Conservation (phyloP, 2,888 invertebrate genomes). For the Caenorhabditis imperialis region DNA sequence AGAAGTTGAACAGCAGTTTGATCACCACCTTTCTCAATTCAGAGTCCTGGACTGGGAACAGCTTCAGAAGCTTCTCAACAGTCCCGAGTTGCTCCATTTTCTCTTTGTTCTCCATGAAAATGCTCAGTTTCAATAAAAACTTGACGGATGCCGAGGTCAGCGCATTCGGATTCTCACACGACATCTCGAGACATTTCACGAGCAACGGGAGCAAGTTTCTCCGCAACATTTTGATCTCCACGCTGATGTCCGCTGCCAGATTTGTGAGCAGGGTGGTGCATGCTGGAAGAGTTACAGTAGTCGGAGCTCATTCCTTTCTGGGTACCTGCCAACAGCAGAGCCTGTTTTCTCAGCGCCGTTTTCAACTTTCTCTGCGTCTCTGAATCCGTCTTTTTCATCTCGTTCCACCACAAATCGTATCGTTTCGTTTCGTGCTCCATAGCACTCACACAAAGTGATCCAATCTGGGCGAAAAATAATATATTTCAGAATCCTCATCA, state of each 20-base stretch:
- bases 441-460: slow-evolving; percentile 95
- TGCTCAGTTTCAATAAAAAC: slow-evolving; percentile 93
- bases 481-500: not conserved
- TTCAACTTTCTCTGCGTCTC: slow-evolving; percentile 84
- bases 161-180: slow-evolving; percentile 4
- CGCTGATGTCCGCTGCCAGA: slow-evolving; percentile 93
- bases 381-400: slow-evolving; percentile 77
- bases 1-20: slow-evolving; percentile 90
- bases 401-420: slow-evolving; percentile 89
- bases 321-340: slow-evolving; percentile 86
- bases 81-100: slow-evolving; percentile 89
- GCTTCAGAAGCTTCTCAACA: slow-evolving; percentile 87
- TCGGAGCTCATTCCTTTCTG: not conserved
- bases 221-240: slow-evolving; percentile 95
- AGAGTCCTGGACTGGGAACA: slow-evolving; percentile 82
- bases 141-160: slow-evolving; percentile 49
- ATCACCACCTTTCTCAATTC: slow-evolving; percentile 54
- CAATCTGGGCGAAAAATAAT: slow-evolving; percentile 79
- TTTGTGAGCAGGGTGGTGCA: slow-evolving; percentile 93
- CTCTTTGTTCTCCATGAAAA: slow-evolving; percentile 94
- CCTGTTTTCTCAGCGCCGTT: slow-evolving; percentile 92
- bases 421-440: slow-evolving; percentile 94
- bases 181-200: slow-evolving; percentile 81
- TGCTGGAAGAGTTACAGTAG: slow-evolving; percentile 81
- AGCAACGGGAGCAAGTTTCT: slow-evolving; percentile 81